These are phyloP conservation scores for Hemichromis elongatus DNA, from an alignment of 2,113 vertebrate genomes.

Conservation along the genomic window DNA sequence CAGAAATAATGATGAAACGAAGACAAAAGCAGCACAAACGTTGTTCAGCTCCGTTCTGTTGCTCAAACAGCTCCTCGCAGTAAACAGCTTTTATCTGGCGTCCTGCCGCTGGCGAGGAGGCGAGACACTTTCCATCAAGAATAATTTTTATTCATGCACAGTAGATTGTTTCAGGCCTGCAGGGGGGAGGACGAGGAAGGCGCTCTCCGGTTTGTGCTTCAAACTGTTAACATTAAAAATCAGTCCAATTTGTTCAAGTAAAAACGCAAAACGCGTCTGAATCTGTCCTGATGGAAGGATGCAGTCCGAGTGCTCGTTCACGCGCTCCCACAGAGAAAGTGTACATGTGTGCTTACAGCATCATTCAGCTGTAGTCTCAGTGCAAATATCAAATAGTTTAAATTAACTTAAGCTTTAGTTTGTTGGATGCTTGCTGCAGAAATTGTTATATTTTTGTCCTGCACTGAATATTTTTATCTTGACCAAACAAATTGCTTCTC, in stretches of 20 bases:
- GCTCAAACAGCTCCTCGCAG: not conserved
- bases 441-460: not conserved
- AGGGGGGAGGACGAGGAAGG: not conserved
- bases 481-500: not conserved
- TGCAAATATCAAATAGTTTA: not conserved
- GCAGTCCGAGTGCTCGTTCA: not conserved
- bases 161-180: not conserved
- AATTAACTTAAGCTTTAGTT: not conserved
- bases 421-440: not conserved
- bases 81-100: not conserved
- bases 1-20: not conserved
- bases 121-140: not conserved
- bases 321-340: not conserved
- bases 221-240: not conserved
- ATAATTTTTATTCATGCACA: not conserved
- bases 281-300: not conserved
- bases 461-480: not conserved
- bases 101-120: not conserved
- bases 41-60: not conserved
- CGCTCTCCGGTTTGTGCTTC: not conserved
- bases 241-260: not conserved
- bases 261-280: accelerated
- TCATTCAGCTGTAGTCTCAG: not conserved
- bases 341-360: not conserved
- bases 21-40: not conserved